Conservation (phyloP, 1,140 invertebrate genomes). For the Drosophila grimshawi region DNA sequence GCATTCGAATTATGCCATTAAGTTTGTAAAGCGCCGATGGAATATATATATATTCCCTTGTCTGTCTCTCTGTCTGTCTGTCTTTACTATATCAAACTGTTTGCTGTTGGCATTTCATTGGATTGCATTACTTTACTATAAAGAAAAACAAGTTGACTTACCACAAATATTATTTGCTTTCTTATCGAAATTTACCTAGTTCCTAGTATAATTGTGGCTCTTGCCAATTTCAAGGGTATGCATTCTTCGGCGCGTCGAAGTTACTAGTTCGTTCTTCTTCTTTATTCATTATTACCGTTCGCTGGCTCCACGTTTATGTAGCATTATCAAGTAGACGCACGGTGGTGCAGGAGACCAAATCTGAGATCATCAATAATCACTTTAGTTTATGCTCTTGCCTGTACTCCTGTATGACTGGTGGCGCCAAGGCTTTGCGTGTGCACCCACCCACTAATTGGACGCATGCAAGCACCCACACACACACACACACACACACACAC, state of each 20-base stretch:
- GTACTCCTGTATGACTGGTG: slow-evolving; percentile 4
- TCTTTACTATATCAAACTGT: too few relatives aligned
- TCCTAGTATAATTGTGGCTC: too few relatives aligned
- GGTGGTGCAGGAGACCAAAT: slow-evolving; percentile 23
- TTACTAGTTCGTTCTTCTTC: not conserved
- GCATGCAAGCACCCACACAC: slow-evolving; percentile 3
- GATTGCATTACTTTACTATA: too few relatives aligned
- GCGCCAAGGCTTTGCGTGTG: slow-evolving; percentile 32
- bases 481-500: slow-evolving; percentile 12
- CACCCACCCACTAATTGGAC: slow-evolving; percentile 16
- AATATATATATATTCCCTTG: not conserved
- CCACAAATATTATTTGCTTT: too few relatives aligned
- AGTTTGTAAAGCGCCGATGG: too few relatives aligned
- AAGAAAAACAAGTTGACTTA: too few relatives aligned
- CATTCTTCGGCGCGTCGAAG: not conserved
- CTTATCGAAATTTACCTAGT: too few relatives aligned
- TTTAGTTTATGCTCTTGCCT: slow-evolving; percentile 47
- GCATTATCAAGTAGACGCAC: slow-evolving; percentile 60
- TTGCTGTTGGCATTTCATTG: not conserved
- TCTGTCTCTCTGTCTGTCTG: not conserved
- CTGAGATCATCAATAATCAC: slow-evolving; percentile 62
- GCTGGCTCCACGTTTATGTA: slow-evolving; percentile 25
- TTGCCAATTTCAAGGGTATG: too few relatives aligned
- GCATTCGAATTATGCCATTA: not conserved
- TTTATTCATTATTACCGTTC: slow-evolving; percentile 30